These are phyloP conservation scores for Panurus biarmicus DNA, from an alignment of 2,113 vertebrate genomes.

Conservation along the genomic window DNA sequence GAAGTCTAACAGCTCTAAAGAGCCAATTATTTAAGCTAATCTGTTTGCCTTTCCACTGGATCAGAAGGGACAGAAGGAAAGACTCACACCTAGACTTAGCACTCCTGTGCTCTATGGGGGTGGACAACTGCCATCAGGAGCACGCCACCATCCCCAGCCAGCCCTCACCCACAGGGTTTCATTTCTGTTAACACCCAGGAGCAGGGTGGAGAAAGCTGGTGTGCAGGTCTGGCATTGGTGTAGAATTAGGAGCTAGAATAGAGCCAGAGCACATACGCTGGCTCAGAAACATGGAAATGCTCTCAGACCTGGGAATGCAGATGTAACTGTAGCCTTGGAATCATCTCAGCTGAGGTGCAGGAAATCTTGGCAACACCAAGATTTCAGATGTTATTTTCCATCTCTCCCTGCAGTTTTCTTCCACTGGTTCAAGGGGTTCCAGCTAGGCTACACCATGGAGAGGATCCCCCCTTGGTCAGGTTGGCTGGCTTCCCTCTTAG, in stretches of 20 bases:
- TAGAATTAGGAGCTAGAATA: not conserved
- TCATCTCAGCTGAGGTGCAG: not conserved
- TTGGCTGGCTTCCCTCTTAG: not conserved
- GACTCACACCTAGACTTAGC: not conserved
- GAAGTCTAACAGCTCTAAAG: not conserved
- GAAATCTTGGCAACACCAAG: not conserved
- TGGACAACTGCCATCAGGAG: not conserved
- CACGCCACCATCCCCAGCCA: not conserved
- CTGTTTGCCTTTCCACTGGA: not conserved
- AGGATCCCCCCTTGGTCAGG: not conserved
- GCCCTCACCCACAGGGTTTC: not conserved
- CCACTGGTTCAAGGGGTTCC: not conserved
- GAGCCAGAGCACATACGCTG: rapidly evolving
- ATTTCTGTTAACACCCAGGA: not conserved
- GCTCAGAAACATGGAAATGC: not conserved
- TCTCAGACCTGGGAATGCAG: not conserved
- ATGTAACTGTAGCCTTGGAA: not conserved
- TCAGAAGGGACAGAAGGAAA: not conserved
- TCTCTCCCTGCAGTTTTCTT: not conserved
- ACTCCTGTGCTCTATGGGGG: rapidly evolving
- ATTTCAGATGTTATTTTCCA: not conserved
- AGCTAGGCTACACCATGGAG: not conserved
- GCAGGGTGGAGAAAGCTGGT: not conserved
- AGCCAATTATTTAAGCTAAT: not conserved
- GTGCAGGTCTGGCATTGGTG: not conserved